Evolutionary conservation across 2,888 invertebrate species (phyloP), one percentile per base, ranked within the genome.

Genomic region (Proisotoma minuta): DNA sequence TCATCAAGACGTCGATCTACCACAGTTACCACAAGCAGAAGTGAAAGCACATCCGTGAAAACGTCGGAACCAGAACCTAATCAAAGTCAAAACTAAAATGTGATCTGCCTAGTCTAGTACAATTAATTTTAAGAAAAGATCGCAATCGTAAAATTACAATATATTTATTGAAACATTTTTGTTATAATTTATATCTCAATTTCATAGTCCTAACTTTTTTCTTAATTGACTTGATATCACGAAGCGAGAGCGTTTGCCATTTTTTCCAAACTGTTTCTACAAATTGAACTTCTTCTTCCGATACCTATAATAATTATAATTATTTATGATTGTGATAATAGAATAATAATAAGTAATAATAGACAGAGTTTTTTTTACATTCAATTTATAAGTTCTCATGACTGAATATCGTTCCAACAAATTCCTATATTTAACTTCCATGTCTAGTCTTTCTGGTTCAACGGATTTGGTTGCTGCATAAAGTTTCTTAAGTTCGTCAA

Each of bases 401-500:
- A 88, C 86, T 49, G 84, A 81, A 76, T 90, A 94, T 51, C 86
- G 84, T 77, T 92, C 89, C 77, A 89, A 84, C 78, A 87, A 76
- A 51, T 84, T 84, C 40, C 82, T 80, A 74, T 87, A 91, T 74
- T 84, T 84, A 51, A 88, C 82, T 77, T 94, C 93, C 0, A 88
- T 85, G 2, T 87, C 85, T 56, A 92, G 81, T 0, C 91, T 88
- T 77, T 85, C 84, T 59, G 84, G 83, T 74, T 88, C 86, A 49
- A 94, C 85, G 39, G 82, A 83, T 0, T 85, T 80, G 63, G 95
- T 91, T 0, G 91, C 87, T 68, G 87, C 86, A 86, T 94, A 87
- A 2, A 94, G 88, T 63, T 84, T 79, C 77, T 91, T 93, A 75
- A 94, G 89, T 74, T 88, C 85, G 59, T 88, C 88, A 48, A 93